Evolutionary conservation across 2,113 vertebrate genomes (phyloP).

Genomic region (Calypte anna): DNA sequence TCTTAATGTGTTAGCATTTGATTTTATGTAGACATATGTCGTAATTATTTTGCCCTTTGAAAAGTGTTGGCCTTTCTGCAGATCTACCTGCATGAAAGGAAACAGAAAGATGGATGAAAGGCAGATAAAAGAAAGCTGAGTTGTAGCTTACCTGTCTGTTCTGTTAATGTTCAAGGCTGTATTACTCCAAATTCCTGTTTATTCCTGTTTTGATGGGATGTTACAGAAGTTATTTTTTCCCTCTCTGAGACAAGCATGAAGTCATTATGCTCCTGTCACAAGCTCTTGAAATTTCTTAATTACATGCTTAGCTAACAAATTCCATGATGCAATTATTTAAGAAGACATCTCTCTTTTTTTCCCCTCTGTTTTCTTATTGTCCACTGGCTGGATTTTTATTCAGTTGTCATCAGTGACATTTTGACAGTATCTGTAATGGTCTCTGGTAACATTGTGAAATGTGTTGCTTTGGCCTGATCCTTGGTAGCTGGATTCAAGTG

Average conservation of each 20-base stretch:
- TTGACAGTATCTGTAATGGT: not conserved
- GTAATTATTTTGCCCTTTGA: not conserved
- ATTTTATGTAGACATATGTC: not conserved
- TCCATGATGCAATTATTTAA: not conserved
- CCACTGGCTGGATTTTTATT: not conserved
- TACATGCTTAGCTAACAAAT: not conserved
- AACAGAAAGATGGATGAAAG: not conserved
- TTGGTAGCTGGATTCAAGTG: not conserved
- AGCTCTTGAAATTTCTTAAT: not conserved
- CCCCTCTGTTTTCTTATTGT: not conserved
- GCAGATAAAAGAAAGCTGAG: not conserved
- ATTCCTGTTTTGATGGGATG: not conserved
- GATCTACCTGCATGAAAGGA: not conserved
- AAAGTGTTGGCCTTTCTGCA: not conserved
- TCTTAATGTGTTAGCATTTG: not conserved
- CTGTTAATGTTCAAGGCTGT: not conserved
- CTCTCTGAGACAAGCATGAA: not conserved
- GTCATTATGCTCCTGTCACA: not conserved
- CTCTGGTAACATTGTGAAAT: not conserved
- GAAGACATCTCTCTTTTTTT: not conserved
- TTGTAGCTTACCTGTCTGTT: not conserved
- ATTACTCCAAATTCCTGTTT: not conserved
- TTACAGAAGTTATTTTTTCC: not conserved
- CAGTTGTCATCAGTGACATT: not conserved
- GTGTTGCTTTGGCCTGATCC: not conserved